Evolutionary conservation across 2,888 invertebrate genomes (phyloP).

Genomic region (Drosophila percnosoma): DNA sequence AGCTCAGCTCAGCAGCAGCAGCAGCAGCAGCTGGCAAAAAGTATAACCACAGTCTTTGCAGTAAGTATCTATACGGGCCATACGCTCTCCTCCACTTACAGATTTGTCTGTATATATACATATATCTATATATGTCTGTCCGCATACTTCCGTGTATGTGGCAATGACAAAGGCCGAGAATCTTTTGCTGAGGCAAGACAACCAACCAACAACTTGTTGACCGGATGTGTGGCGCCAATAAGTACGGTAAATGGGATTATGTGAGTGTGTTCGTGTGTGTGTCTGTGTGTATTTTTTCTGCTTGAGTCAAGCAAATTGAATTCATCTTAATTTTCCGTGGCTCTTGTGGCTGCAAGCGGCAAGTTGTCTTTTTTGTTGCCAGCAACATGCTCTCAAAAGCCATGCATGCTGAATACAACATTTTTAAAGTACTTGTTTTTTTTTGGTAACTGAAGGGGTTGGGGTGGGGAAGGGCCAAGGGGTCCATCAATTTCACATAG

Average conservation of each 20-base stretch:
- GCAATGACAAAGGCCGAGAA: constrained; percentile 57
- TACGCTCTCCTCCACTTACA: constrained; percentile 44
- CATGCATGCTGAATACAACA: constrained; percentile 31
- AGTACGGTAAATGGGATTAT: constrained; percentile 77
- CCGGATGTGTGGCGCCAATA: constrained; percentile 74
- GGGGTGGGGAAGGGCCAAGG: neutral
- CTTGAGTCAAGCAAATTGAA: constrained; percentile 50
- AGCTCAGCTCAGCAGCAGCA: constrained; percentile 24
- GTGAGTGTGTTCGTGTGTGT: constrained; percentile 37
- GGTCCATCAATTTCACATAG: constrained; percentile 16
- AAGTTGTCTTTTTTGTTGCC: neutral
- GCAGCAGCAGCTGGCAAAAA: constrained; percentile 15
- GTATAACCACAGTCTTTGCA: constrained; percentile 40
- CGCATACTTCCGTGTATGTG: constrained; percentile 21
- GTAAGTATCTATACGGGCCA: constrained; percentile 27
- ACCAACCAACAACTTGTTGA: constrained; percentile 69
- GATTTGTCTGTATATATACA: constrained; percentile 4
- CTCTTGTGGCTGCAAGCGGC: constrained; percentile 34
- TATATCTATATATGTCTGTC: neutral
- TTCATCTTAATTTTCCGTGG: constrained; percentile 60
- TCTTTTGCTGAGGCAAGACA: constrained; percentile 35
- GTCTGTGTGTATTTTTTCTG: constrained; percentile 2
- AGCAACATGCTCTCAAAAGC: constrained; percentile 10
- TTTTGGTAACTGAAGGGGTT: neutral
- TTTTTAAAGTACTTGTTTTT: constrained; percentile 24